Base-by-base conservation (phyloP, 1,140 invertebrate species). In the Nomia melanderi region DNA sequence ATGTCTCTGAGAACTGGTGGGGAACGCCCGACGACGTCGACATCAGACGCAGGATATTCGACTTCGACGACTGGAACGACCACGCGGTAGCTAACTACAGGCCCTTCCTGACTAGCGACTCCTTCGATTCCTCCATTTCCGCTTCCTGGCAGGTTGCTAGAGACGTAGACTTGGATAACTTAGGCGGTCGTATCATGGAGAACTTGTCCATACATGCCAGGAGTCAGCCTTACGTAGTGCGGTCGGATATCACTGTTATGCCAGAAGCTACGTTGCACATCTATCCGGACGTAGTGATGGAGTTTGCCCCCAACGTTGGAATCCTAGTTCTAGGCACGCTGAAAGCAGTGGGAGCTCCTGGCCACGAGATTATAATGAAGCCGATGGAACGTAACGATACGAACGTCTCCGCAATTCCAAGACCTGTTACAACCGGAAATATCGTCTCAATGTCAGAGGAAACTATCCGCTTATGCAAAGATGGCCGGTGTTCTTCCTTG, bases 1-100 rank as follows among this genome's bases (percentile, higher is more conserved):
- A 99, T 89, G 97, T 98, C 0, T 94, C 93, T 20, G 96, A 98
- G 88, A 99, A 99, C 90, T 99, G 97, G 97, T 99, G 99, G 98
- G 98, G 98, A 11, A 96, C 95, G 6, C 91, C 91, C 4, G 94
- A 96, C 67, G 93, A 96, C 53, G 89, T 89, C 8, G 91, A 93
- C 41, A 99, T 99, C 47, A 91, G 90, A 39, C 93, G 95, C 60
- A 94, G 96, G 88, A 99, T 99, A 83, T 99, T 99, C 91, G 99
- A 99, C 93, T 99, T 99, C 93, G 98, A 99, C 91, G 98, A 99
- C 88, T 99, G 99, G 99, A 99, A 99, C 89, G 98, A 98, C 92
- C 98, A 98, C 90, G 98, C 98, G 0, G 95, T 98, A 47, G 98
- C 98, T 0, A 94, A 96, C 25, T 99, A 96, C 90, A 94, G 95